Evolutionary conservation across 2,113 vertebrate genomes (phyloP), one percentile per base, ranked within the genome.

Genomic region (Balaenoptera acutorostrata): DNA sequence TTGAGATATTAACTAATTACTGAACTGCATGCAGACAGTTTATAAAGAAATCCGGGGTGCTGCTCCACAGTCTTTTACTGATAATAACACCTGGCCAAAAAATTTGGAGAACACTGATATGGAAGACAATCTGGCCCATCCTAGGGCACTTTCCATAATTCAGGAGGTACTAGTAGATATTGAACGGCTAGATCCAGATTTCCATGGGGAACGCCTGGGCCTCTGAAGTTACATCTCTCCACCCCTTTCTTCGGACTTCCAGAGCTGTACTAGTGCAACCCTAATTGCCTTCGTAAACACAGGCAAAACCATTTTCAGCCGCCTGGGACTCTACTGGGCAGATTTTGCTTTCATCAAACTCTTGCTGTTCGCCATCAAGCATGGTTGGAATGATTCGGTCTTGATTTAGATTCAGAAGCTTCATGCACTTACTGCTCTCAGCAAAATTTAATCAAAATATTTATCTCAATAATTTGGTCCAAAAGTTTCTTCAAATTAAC

Each of bases 401-500:
- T 96, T 92, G 39, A 25, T 97, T 96, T 93, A 39, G 39, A 94
- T 95, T 97, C 91, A 88, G 95, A 94, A 98, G 96, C 89, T 96
- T 90, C 88, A 36, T 96, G 89, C 93, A 96, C 97, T 94, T 90
- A 91, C 66, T 46, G 39, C 93, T 97, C 12, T 88, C 89, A 98
- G 93, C 90, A 88, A 98, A 95, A 86, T 87, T 78, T 90, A 97
- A 94, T 93, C 41, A 59, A 97, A 98, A 89, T 93, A 95, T 96
- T 97, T 97, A 97, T 95, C 88, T 96, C 84, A 74, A 87, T 97
- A 97, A 97, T 95, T 96, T 97, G 44, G 83, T n/a, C 89, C 95
- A 85, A 97, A 93, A 97, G 89, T 97, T 97, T 97, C 91, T 81
- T 96, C 84, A 97, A 96, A 98, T 98, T 97, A 97, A 96, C 93